Conservation (phyloP, 2,888 invertebrate genomes). For the Eremobia ochroleuca region DNA sequence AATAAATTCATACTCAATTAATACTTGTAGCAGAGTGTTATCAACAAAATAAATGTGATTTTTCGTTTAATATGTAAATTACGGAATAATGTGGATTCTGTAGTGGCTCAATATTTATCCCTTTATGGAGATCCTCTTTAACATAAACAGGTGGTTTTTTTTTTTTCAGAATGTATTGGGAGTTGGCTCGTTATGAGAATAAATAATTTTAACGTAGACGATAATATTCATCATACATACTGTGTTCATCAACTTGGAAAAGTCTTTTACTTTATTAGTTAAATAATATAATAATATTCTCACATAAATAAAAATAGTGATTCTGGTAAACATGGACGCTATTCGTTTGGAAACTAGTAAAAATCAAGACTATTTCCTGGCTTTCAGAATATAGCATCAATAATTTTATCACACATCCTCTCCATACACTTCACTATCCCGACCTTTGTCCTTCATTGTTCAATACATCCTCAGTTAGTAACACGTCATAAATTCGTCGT, state of each 20-base stretch:
- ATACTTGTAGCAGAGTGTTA: conserved; percentile 34
- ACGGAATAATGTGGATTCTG: conserved; percentile 37
- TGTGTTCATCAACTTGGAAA: background rate
- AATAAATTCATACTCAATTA: conserved; percentile 61
- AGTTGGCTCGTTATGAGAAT: background rate
- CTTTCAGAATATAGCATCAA: background rate
- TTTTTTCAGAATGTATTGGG: background rate
- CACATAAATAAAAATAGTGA: no score
- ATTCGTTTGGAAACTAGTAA: background rate
- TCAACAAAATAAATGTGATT: conserved; percentile 51
- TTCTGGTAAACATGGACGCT: background rate
- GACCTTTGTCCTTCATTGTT: conserved; percentile 13
- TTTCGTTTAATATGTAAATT: conserved; percentile 67
- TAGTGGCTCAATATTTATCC: conserved; percentile 32
- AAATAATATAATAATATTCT: background rate
- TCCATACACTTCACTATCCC: background rate
- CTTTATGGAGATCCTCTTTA: conserved; percentile 6
- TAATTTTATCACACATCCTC: background rate
- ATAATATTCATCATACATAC: background rate
- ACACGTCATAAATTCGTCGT: conserved; percentile 53
- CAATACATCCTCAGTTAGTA: conserved; percentile 36
- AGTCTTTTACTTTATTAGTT: no score
- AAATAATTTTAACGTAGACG: background rate
- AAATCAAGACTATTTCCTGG: background rate
- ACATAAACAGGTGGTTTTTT: background rate